Percentiles rank a stretch among this genome's conserved stretches.
Evolutionary conservation across 2,888 invertebrate species (phyloP).

Genomic region (Pheosia gnoma): DNA sequence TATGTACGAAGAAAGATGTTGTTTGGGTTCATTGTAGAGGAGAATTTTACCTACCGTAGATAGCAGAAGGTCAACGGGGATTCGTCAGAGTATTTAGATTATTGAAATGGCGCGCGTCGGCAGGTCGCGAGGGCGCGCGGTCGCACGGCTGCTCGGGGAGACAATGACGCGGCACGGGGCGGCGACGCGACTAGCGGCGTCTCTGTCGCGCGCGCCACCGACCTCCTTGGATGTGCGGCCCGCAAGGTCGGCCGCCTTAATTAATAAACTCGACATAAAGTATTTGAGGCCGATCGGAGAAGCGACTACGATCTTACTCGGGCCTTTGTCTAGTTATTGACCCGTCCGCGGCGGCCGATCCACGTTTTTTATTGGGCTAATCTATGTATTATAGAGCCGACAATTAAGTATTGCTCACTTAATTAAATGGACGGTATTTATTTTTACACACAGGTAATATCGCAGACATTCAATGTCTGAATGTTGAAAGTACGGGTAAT

Average conservation of each 20-base stretch:
- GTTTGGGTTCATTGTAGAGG: constrained; percentile 42
- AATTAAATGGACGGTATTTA: constrained; percentile 32
- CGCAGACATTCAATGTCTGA: neutral
- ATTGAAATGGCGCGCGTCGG: constrained; percentile 65
- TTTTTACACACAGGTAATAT: neutral
- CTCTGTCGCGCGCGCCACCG: constrained; percentile 68
- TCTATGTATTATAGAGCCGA: constrained; percentile 32
- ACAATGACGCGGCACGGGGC: constrained; percentile 23
- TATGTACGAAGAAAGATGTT: constrained; percentile 12
- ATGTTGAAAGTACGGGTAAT: constrained; percentile 23
- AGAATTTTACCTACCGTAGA: constrained; percentile 67
- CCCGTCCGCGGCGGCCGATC: constrained; percentile 62
- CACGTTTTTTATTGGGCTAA: constrained; percentile 63
- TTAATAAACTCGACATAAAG: constrained; percentile 84
- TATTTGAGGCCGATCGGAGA: constrained; percentile 82
- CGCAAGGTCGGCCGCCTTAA: constrained; percentile 83
- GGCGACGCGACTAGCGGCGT: constrained; percentile 44
- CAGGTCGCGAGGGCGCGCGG: constrained; percentile 52
- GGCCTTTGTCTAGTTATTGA: constrained; percentile 82
- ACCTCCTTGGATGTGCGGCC: constrained; percentile 82
- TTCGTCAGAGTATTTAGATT: constrained; percentile 65
- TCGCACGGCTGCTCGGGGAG: constrained; percentile 26
- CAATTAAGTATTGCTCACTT: constrained; percentile 25
- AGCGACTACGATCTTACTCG: constrained; percentile 77
- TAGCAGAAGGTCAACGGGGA: constrained; percentile 82